Evolutionary conservation across 1,140 invertebrate species (phyloP), one percentile per base, ranked within the genome.

Genomic region (Euwallacea similis): DNA sequence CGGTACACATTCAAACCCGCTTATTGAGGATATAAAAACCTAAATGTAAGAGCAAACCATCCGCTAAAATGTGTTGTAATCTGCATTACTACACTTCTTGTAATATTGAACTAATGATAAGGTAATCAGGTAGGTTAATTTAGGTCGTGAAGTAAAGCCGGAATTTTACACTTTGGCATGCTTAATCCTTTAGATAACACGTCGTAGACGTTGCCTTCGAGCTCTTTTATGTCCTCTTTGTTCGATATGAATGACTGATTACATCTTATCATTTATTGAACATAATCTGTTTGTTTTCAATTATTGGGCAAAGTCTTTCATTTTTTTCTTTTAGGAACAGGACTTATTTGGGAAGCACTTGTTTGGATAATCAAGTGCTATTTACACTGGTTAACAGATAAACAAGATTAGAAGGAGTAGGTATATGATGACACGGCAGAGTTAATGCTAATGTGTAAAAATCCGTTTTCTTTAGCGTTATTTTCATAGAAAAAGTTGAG

Each of bases 21-120:
- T 33, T 33, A 15, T 21, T 56, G 15, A 56, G 15, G 47, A 11
- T 11, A 13, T 9, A 7, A 15, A 9, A 15, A 4, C 4, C 16
- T 9, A 21, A 56, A 4, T 4, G 21, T 33, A 33, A 33, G 21
- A 33, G 21, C 1, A 33, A 33, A 33, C 21, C 16, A 66, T 58
- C 21, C 42, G 65, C 55, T 66, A 60, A 68, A 68, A 68, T 50
- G 47, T 68, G 55, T 68, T 60, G 42, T 68, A 68, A 69, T 63
- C 46, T 54, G 60, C 60, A 69, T 55, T 33, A 60, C 13, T 55
- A 43, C 21, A 61, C 58, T 69, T 69, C 67, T 69, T 69, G 59
- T 69, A 69, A 62, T 62, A 69, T 69, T 69, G 67, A 69, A 69
- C 67, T 62, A 69, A 42, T 15, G 67, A 69, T 69, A 69, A 69